phyloP scores from a whole-genome alignment of 2,888 invertebrate genomes.

The Erebia aethiops region DNA sequence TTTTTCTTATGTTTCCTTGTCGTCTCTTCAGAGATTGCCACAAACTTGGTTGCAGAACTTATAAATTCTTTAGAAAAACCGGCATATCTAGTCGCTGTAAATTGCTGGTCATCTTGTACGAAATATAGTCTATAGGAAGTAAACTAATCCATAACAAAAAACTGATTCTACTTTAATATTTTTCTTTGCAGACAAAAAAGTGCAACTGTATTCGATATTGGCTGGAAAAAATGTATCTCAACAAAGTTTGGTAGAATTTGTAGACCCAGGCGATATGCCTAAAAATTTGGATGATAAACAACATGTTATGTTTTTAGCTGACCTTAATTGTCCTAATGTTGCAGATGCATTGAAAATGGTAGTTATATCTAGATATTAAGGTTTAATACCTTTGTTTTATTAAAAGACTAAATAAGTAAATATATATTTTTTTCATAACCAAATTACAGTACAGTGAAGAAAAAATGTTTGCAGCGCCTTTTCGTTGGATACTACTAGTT shows the following conservation, averaged over 20 bases:
- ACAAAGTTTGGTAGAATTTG: conserved; percentile 53
- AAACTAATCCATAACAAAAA: not conserved
- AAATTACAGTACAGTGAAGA: conserved; percentile 49
- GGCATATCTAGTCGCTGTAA: conserved; percentile 24
- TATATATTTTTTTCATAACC: not conserved
- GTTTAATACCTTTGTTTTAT: not conserved
- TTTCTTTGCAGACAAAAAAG: conserved; percentile 55
- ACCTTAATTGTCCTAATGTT: conserved; percentile 59
- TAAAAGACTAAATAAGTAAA: not conserved
- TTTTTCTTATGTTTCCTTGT: conserved; percentile 19
- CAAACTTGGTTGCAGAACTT: conserved; percentile 22
- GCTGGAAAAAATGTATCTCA: conserved; percentile 47
- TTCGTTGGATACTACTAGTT: conserved; percentile 67
- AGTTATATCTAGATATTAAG: conserved; percentile 52
- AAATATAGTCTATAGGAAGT: not conserved
- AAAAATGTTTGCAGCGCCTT: conserved; percentile 60
- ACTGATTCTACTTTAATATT: conserved; percentile 17
- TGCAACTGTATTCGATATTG: conserved; percentile 52
- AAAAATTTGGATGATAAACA: conserved; percentile 53
- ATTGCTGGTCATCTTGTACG: conserved; percentile 36
- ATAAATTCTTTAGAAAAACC: conserved; percentile 30
- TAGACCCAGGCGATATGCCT: conserved; percentile 46
- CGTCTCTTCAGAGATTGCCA: conserved; percentile 11
- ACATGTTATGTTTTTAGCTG: conserved; percentile 59
- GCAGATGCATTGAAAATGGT: conserved; percentile 78